These are phyloP conservation scores for Ptilonorhynchus violaceus DNA, from an alignment of 2,113 vertebrate genomes.

Conservation along the genomic window DNA sequence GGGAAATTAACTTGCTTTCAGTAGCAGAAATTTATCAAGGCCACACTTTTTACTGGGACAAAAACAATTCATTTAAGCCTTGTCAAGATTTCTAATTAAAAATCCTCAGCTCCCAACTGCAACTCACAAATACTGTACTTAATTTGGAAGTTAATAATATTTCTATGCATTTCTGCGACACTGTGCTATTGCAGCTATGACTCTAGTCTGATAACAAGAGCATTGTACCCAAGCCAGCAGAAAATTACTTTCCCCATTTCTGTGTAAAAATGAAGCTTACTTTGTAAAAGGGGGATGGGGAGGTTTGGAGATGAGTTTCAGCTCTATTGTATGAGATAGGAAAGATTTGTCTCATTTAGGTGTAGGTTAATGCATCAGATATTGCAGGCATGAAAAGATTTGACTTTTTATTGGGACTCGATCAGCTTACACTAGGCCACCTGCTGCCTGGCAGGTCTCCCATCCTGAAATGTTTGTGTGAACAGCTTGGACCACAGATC, in stretches of 20 bases:
- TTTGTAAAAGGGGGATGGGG: neutral
- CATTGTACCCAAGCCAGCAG: neutral
- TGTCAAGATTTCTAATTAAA: slow-evolving; percentile 55
- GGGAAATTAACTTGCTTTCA: slow-evolving; percentile 57
- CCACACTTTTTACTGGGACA: slow-evolving; percentile 18
- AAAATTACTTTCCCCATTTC: neutral
- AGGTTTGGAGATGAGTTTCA: neutral
- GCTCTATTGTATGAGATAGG: neutral
- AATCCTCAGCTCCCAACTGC: slow-evolving; percentile 1
- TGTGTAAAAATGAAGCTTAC: neutral
- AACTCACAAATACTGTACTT: slow-evolving; percentile 32
- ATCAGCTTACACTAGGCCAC: neutral
- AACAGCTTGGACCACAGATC: neutral
- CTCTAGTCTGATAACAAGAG: slow-evolving; percentile 7
- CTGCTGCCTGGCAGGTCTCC: neutral
- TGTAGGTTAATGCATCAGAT: neutral
- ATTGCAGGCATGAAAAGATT: neutral
- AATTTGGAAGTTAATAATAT: slow-evolving; percentile 45
- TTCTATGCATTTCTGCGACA: neutral
- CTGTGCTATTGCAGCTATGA: neutral
- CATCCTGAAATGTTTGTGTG: neutral
- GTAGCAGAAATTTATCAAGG: slow-evolving; percentile 45
- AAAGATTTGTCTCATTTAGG: neutral
- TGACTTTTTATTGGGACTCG: neutral
- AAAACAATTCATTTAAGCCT: slow-evolving; percentile 39